Evolutionary conservation across 1,140 invertebrate species (phyloP), one percentile per base, ranked within the genome.

Genomic region (Zaprionus camerounensis): DNA sequence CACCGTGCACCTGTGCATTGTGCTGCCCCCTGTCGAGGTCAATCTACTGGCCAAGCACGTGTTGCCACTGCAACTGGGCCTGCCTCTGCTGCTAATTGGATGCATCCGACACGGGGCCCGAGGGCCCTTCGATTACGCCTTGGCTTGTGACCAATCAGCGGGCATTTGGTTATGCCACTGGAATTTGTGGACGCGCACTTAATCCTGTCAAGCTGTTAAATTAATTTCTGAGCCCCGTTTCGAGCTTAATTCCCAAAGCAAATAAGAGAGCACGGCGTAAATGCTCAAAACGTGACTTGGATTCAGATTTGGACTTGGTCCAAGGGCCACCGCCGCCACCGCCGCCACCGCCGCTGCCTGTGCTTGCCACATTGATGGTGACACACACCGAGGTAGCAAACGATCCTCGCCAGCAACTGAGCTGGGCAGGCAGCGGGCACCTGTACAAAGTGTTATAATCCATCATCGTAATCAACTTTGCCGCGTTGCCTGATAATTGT

Each of bases 191-290:
- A 62, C 22, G 34, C 34, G 63, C 36, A 67, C 71, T 59, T 88
- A 88, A 88, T 88, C 84, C 85, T 88, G 81, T 88, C 85, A 88
- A 84, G 81, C 85, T 88, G 84, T 88, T 84, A 88, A 88, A 88
- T 88, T 88, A 90, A 88, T 88, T 88, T 87, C 78, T 72, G 62
- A 67, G 38, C 61, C 26, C 38, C 62, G 34, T 56, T 51, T 58
- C 70, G 75, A 68, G 63, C 76, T 70, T 81, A 73, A 71, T 72
- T 76, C 65, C 22, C 51, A 63, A 66, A 66, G 71, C 69, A 77
- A 67, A 69, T 71, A 73, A 77, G 64, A 77, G 64, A 73, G 46
- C 20, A n/a, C 68, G 17, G 36, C 55, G 65, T 65, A 65, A 76
- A 71, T 71, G 73, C 51, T 38, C 34, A 68, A 77, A 77, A 68